phyloP scores from a whole-genome alignment of 2,113 vertebrate genomes.

The Conger conger region DNA sequence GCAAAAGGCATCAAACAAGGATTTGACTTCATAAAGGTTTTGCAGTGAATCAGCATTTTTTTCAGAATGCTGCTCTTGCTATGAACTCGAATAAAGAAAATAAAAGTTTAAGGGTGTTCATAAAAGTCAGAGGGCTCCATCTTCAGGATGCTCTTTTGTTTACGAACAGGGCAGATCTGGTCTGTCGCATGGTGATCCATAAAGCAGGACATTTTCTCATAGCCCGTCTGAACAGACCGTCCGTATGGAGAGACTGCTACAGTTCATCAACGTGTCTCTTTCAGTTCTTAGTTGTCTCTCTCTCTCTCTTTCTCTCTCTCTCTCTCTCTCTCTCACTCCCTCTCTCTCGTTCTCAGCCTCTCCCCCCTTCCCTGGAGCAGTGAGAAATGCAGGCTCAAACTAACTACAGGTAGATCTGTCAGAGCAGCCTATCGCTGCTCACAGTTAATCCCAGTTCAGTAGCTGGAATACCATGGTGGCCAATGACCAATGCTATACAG shows the following conservation, averaged over 20 bases:
- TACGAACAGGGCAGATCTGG: neutral
- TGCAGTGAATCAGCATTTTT: neutral
- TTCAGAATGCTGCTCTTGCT: neutral
- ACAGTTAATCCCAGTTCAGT: constrained; percentile 64
- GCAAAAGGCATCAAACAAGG: neutral
- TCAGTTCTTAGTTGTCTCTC: constrained; percentile 10
- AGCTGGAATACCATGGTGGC: constrained; percentile 60
- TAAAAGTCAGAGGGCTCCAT: neutral
- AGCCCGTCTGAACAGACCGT: constrained; percentile 8
- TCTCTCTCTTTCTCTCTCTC: neutral
- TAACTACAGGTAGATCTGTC: constrained; percentile 52
- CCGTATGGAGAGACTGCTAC: neutral
- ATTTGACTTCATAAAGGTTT: neutral
- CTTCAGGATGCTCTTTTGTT: neutral
- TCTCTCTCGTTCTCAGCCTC: too few species aligned
- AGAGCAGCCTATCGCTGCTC: constrained; percentile 20
- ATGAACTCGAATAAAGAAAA: neutral
- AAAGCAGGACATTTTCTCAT: neutral
- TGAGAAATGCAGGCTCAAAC: constrained; percentile 52
- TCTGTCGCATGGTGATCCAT: neutral
- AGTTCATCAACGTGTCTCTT: constrained; percentile 26
- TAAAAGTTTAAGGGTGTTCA: too few species aligned
- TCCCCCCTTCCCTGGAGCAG: constrained; percentile 32
- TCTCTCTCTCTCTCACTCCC: neutral
- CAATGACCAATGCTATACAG: constrained; percentile 45